phyloP scores from a whole-genome alignment of 2,888 invertebrate species.

The Tenthredo livida region DNA sequence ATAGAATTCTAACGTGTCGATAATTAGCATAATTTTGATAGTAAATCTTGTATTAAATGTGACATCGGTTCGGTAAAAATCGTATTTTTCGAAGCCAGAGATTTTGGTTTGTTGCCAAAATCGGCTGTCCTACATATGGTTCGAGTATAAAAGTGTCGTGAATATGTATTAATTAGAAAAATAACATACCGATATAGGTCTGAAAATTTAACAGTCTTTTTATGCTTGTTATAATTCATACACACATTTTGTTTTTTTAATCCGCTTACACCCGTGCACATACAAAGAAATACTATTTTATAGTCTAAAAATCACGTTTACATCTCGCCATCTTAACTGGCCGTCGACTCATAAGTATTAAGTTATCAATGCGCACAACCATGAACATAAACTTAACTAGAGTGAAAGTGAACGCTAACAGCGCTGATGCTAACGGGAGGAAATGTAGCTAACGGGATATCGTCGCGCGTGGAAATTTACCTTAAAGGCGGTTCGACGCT shows the following conservation, averaged over 20 bases:
- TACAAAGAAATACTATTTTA: background rate
- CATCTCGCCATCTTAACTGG: constrained; percentile 38
- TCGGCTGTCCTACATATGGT: constrained; percentile 21
- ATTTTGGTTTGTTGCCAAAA: constrained; percentile 29
- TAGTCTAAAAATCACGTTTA: constrained; percentile 3
- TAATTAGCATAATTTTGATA: background rate
- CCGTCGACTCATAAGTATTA: constrained; percentile 1
- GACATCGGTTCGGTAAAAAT: background rate
- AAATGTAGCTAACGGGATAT: background rate
- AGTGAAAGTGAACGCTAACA: background rate
- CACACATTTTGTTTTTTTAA: background rate
- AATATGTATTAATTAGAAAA: background rate
- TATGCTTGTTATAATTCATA: background rate
- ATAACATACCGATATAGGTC: constrained; percentile 27
- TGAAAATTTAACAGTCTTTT: constrained; percentile 17
- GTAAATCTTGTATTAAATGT: background rate
- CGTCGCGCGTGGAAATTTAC: background rate
- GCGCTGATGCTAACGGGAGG: background rate
- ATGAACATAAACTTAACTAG: background rate
- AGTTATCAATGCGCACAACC: background rate
- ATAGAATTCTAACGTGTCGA: background rate
- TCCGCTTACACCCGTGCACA: constrained; percentile 9
- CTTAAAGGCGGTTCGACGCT: too few species aligned
- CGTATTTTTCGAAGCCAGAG: background rate
- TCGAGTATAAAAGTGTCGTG: background rate